Evolutionary conservation across 2,888 invertebrate genomes (phyloP), one percentile per base, ranked within the genome.

Genomic region (Drosophila prolongata): DNA sequence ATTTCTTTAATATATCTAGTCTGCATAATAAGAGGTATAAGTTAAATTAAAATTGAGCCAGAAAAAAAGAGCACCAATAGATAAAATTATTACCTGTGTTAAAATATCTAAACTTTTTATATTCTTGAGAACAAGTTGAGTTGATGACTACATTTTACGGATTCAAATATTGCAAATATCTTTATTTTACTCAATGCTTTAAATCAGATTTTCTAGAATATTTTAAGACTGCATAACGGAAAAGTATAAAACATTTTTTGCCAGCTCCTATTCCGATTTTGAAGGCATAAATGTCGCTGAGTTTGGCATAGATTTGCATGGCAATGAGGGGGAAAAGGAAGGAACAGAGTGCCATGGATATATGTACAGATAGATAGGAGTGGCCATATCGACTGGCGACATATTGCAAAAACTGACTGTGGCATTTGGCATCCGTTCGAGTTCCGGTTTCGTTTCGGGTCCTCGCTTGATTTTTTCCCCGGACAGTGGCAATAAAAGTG

Each of bases 251-350:
- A 75, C 46, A 66, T 67, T 75, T 82, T 78, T 75, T 73, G 72
- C 61, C 54, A 61, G 24, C 24, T 62, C 19, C 8, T 34, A 35
- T 24, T 53, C 58, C 49, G 68, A 50, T 62, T 71, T 69, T 57
- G 47, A 69, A 78, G 70, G 84, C 87, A 87, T 76, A 78, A 87
- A 82, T 87, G 87, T 78, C 69, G 75, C 79, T 65, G 72, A 71
- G 73, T 76, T 85, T 79, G 85, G 87, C 85, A 85, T 85, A 85
- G 85, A 85, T 85, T 85, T 85, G 85, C 85, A 85, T 85, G 76
- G 78, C 72, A 85, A 85, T 85, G 75, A 53, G 65, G 30, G 5
- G 14, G 16, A 34, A 43, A 34, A 34, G 9, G 34, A 14, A 30
- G 35, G 24, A 9, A 3, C 27, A 44, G 13, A 30, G 35, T 9